These are phyloP conservation scores for Heteractis magnifica DNA, from an alignment of 92 coral and sea anemone species.

Conservation along the genomic window DNA sequence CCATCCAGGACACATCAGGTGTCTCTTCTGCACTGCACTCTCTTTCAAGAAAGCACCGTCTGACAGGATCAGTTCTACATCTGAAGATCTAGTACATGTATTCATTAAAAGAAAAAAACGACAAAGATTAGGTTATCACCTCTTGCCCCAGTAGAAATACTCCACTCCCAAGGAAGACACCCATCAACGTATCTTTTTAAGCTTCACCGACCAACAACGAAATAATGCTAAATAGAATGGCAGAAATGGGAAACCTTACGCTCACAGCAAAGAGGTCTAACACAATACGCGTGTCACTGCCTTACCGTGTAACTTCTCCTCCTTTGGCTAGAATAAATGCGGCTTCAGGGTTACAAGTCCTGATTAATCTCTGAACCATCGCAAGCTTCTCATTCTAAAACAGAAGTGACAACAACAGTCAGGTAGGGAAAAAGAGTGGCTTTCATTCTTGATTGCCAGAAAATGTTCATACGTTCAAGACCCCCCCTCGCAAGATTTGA, in stretches of 20 bases:
- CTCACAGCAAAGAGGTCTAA: too few relatives aligned
- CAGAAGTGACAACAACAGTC: background rate
- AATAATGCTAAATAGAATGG: too few relatives aligned
- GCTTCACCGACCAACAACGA: too few relatives aligned
- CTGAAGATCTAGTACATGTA: constrained; percentile 60
- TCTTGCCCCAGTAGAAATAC: too few relatives aligned
- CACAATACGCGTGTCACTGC: background rate
- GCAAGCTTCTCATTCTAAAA: constrained; percentile 66
- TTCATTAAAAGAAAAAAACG: background rate
- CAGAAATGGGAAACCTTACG: too few relatives aligned
- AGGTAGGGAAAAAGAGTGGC: background rate
- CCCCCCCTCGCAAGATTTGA: too few relatives aligned
- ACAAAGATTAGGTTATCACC: background rate
- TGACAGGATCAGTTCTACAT: constrained; percentile 75
- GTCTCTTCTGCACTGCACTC: constrained; percentile 55
- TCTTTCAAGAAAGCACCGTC: constrained; percentile 67
- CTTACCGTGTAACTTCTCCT: constrained; percentile 79
- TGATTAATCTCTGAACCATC: constrained; percentile 68
- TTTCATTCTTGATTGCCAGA: too few relatives aligned
- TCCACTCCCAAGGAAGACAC: too few relatives aligned
- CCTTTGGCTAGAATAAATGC: constrained; percentile 83
- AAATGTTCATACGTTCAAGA: too few relatives aligned
- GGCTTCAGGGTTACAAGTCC: constrained; percentile 79
- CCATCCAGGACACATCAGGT: constrained; percentile 90
- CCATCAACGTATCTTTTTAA: too few relatives aligned